Evolutionary conservation across 2,113 vertebrate genomes (phyloP), one percentile per base, ranked within the genome.

Genomic region (Epinephelus moara): DNA sequence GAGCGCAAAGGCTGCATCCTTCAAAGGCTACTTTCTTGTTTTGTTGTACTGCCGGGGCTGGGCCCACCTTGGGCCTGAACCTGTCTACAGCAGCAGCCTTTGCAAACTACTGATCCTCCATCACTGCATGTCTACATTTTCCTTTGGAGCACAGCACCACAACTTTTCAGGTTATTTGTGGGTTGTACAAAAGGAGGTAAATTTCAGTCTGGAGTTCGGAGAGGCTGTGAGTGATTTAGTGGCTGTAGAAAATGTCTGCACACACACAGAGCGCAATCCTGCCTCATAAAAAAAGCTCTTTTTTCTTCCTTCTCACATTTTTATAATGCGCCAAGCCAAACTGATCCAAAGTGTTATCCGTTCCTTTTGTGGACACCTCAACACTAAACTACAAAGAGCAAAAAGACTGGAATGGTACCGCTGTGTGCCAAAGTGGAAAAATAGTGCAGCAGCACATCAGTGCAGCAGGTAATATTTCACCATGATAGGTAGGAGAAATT

Each of bases 391-490:
- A 53, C 40, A 69, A 42, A 71, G 33, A 59, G 45, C 7, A 75
- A 52, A 62, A 72, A n/a, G 19, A 21, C 15, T 25, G n/a, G 18
- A 30, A 66, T 63, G n/a, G 12, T 33, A 47, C 37, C 3, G n/a
- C 47, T 40, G 53, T 59, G 52, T 27, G 14, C 67, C 50, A 61
- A 66, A 69, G 53, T 68, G 52, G 42, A 53, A 75, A 50, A 78
- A 50, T 23, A 78, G 4, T 37, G 50, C 21, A 17, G 33, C 52
- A 60, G 59, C n/a, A 13, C 62, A 47, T 63, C 49, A 60, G 33
- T 15, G 60, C 10, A 17, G 47, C 23, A 63, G 57, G 33, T 80
- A 53, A 74, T 77, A 61, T 75, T 82, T 89, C 78, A 73, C 30
- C 1, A 2, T 49, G 75, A 80, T 14, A 21, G 56, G 55, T 21